phyloP scores from a whole-genome alignment of 2,797 vertebrate species.

The Sorex maritimensis region DNA sequence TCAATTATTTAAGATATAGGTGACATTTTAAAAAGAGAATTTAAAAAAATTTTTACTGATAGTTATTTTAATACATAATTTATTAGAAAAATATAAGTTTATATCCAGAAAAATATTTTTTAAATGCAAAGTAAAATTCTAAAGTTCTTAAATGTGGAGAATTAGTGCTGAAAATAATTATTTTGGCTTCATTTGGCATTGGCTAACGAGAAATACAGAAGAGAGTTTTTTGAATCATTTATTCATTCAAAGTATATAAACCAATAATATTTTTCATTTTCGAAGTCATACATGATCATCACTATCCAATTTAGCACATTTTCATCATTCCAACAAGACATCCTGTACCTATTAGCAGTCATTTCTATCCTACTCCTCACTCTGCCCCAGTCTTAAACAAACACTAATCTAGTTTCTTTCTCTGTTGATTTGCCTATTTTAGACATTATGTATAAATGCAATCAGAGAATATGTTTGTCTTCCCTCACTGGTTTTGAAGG shows the following conservation, averaged over 20 bases:
- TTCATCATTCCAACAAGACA: not conserved
- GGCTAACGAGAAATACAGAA: not conserved
- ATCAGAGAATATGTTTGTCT: too few relatives aligned
- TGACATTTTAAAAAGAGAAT: not conserved
- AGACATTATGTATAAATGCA: too few relatives aligned
- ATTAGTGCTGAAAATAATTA: not conserved
- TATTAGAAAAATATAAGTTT: not conserved
- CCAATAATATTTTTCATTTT: not conserved
- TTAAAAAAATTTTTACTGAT: not conserved
- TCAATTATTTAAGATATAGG: not conserved
- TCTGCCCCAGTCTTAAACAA: too few relatives aligned
- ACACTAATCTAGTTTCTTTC: too few relatives aligned
- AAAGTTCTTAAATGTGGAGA: not conserved
- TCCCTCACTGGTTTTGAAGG: constrained; percentile 2
- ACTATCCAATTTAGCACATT: not conserved
- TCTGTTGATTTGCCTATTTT: too few relatives aligned
- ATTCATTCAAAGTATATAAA: not conserved
- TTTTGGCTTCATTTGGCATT: not conserved
- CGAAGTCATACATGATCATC: not conserved
- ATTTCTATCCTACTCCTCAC: too few relatives aligned
- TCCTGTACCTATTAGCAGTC: not conserved
- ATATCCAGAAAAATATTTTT: not conserved
- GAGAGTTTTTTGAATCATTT: not conserved
- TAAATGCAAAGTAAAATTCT: constrained; percentile 26
- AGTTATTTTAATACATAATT: not conserved